Conservation (phyloP, 1,140 invertebrate species). For the Zaprionus africanus region DNA sequence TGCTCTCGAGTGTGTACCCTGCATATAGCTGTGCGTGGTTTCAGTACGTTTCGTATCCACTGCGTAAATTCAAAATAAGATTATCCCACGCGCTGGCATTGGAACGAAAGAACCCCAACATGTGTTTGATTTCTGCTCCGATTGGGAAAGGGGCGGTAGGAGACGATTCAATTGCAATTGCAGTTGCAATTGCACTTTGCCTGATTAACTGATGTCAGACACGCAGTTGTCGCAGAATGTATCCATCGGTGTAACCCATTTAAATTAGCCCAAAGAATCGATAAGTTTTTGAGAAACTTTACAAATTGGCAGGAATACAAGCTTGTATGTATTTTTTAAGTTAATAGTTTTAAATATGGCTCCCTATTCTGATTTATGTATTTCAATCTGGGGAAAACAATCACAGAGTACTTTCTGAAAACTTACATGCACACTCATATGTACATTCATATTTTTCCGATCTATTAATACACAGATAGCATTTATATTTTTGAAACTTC, state of each 20-base stretch:
- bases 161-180: constrained; percentile 15
- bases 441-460: not conserved
- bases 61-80: constrained; percentile 65
- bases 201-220: constrained; percentile 43
- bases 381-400: too few relatives aligned
- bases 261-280: constrained; percentile 20
- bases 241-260: constrained; percentile 29
- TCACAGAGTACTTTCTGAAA: too few relatives aligned
- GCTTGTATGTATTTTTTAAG: too few relatives aligned
- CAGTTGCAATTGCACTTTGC: constrained; percentile 34
- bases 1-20: constrained; percentile 6
- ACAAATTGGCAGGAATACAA: too few relatives aligned
- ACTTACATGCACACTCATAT: too few relatives aligned
- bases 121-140: constrained; percentile 43
- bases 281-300: not conserved
- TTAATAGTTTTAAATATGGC: too few relatives aligned
- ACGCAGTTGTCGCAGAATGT: constrained; percentile 12
- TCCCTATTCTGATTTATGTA: too few relatives aligned
- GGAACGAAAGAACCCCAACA: constrained; percentile 30
- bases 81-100: constrained; percentile 45
- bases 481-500: not conserved
- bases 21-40: not conserved
- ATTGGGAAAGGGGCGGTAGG: not conserved
- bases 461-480: not conserved
- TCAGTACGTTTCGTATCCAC: constrained; percentile 35